These are phyloP conservation scores for Dermochelys coriacea DNA, from an alignment of 2,797 vertebrate genomes.

Conservation along the genomic window DNA sequence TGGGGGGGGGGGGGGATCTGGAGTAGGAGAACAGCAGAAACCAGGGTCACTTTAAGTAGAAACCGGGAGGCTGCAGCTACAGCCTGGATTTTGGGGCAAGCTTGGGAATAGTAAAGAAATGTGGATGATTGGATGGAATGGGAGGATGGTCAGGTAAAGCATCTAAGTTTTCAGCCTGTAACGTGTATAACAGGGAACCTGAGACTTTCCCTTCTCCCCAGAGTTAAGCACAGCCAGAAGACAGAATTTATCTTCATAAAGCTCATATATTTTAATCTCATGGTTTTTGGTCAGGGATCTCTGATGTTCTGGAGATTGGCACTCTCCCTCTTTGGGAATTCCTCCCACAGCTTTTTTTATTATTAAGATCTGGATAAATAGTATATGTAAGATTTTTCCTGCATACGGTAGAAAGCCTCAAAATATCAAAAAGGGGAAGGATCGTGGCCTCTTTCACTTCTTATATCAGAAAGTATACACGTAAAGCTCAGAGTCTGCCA, in stretches of 20 bases:
- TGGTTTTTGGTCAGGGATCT: neutral
- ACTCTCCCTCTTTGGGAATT: neutral
- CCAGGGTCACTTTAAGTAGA: neutral
- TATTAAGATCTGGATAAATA: neutral
- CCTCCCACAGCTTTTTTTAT: neutral
- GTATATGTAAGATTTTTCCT: neutral
- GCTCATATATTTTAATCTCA: neutral
- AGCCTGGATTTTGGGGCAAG: neutral
- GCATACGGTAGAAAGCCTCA: neutral
- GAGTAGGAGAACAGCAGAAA: neutral
- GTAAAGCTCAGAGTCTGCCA: neutral
- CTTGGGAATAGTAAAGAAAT: neutral
- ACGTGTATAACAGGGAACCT: neutral
- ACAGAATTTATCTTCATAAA: neutral
- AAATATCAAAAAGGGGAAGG: neutral
- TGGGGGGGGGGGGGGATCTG: neutral
- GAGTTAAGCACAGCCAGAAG: neutral
- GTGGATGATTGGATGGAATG: neutral
- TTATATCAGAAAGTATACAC: neutral
- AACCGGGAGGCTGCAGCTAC: neutral
- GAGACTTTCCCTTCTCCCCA: neutral
- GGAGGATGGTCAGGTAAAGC: neutral
- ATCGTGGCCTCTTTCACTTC: neutral
- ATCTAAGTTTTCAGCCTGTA: neutral
- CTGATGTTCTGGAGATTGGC: neutral